These are phyloP conservation scores for Halichoerus grypus DNA, from an alignment of 2,113 vertebrate species.

Conservation along the genomic window DNA sequence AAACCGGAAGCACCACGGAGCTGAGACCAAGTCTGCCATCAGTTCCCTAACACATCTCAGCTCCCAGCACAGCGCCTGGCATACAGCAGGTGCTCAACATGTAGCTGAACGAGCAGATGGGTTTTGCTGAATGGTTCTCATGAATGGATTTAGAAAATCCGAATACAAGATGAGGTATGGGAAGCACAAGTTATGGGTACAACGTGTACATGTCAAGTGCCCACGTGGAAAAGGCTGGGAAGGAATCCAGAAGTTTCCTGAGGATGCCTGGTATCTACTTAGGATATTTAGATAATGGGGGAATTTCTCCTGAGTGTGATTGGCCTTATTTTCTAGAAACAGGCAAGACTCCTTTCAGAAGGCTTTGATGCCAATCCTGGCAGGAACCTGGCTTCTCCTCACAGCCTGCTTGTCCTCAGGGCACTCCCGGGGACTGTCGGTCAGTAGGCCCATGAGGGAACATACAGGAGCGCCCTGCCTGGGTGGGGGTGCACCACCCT, in stretches of 20 bases:
- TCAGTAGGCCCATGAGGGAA: not conserved
- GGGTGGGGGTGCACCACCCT: rapidly evolving
- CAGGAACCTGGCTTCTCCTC: not conserved
- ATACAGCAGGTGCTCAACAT: not conserved
- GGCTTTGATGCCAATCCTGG: not conserved
- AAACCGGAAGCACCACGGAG: not conserved
- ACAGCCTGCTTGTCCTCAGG: not conserved
- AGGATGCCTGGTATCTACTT: not conserved
- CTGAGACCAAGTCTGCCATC: not conserved
- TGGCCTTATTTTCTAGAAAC: not conserved
- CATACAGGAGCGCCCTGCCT: not conserved
- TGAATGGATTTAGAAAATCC: not conserved
- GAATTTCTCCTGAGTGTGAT: not conserved
- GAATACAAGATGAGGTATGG: not conserved
- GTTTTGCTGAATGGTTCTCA: not conserved
- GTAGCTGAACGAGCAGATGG: not conserved
- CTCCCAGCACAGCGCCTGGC: not conserved
- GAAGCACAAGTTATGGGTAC: not conserved
- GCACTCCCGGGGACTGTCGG: not conserved
- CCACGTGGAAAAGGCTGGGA: not conserved
- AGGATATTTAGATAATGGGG: not conserved
- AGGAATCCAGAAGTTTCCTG: not conserved
- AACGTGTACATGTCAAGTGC: not conserved
- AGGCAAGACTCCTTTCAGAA: not conserved
- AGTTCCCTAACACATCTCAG: not conserved